phyloP scores from a whole-genome alignment of 1,140 invertebrate species.

The Tetraneura akinire region DNA sequence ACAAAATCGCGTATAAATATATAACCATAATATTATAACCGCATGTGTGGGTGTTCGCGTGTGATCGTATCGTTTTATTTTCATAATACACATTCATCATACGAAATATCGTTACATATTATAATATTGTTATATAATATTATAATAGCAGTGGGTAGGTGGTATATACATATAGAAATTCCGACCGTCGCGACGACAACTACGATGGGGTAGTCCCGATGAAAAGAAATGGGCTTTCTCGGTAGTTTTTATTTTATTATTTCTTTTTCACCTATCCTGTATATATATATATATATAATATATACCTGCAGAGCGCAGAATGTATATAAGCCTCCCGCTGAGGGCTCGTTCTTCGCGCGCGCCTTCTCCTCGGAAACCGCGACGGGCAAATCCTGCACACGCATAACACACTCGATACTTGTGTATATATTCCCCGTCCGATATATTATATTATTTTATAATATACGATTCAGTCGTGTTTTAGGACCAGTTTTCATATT shows the following conservation, averaged over 20 bases:
- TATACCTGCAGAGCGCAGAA: not conserved
- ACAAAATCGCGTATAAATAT: no score
- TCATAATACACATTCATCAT: not conserved
- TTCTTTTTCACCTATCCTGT: not conserved
- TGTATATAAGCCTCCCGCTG: slow-evolving; percentile 33
- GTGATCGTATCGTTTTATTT: not conserved
- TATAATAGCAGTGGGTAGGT: no score
- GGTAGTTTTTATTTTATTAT: not conserved
- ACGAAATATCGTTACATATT: no score
- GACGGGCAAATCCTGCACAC: slow-evolving; percentile 15
- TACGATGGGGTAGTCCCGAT: not conserved
- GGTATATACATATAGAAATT: not conserved
- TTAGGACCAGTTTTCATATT: slow-evolving; percentile 51
- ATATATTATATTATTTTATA: no score
- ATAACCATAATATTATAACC: not conserved
- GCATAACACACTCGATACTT: not conserved
- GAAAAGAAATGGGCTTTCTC: slow-evolving; percentile 50
- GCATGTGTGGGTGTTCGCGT: not conserved
- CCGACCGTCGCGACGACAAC: not conserved
- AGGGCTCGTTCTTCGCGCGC: not conserved
- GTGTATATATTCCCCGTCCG: slow-evolving; percentile 17
- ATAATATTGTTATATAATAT: no score
- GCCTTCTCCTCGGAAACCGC: not conserved
- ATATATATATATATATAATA: no score
- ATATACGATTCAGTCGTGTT: slow-evolving; percentile 48